Percentiles rank a stretch among this genome's conserved stretches.
These are phyloP conservation scores for Morus bassanus DNA, from an alignment of 2,797 vertebrate species.

Conservation along the genomic window DNA sequence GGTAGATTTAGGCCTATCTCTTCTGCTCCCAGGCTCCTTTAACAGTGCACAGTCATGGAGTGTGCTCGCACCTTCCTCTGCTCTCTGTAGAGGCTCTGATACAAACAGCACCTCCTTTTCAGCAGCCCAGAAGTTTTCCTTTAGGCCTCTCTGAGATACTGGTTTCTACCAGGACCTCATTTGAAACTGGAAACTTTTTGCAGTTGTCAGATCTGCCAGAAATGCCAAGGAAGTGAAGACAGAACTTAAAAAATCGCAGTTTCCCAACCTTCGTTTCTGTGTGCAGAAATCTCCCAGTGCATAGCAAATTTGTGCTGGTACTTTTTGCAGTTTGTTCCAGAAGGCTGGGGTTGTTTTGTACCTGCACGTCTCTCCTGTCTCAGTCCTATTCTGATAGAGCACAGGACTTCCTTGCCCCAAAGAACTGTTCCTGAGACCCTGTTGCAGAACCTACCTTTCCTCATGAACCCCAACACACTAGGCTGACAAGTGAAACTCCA, in stretches of 20 bases:
- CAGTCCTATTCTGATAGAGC: background rate
- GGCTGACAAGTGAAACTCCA: background rate
- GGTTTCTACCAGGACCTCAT: background rate
- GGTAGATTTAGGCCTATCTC: background rate
- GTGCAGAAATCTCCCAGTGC: background rate
- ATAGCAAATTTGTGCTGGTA: background rate
- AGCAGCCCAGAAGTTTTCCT: background rate
- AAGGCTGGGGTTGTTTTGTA: background rate
- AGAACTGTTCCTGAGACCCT: background rate
- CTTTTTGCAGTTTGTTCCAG: background rate
- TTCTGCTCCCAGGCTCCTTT: background rate
- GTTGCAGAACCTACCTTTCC: background rate
- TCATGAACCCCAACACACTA: background rate
- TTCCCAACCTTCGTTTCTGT: background rate
- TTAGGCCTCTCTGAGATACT: background rate
- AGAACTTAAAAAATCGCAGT: background rate
- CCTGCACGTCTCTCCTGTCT: background rate
- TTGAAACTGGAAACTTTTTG: conserved; percentile 5
- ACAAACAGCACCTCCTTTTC: background rate
- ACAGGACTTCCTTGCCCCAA: background rate
- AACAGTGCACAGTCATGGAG: background rate
- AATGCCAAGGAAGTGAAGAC: background rate
- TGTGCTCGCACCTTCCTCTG: background rate
- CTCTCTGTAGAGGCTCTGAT: background rate
- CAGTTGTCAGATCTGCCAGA: background rate